Percentiles rank a stretch among this genome's conserved stretches.
phyloP scores from a whole-genome alignment of 2,888 invertebrate species.

The Ceriagrion tenellum region DNA sequence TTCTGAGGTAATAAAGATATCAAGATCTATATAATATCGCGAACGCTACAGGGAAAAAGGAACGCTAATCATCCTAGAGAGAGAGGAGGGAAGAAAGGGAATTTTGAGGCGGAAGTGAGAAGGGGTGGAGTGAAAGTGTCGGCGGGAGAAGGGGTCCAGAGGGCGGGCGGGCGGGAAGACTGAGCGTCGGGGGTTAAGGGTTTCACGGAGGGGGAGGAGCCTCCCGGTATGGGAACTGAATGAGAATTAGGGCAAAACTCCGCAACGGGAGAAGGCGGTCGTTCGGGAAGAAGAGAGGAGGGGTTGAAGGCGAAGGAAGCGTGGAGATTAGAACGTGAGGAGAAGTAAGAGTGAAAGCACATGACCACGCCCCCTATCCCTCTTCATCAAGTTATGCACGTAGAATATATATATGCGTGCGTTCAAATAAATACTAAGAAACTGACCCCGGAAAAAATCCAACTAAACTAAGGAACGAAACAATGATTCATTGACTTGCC shows the following conservation, averaged over 20 bases:
- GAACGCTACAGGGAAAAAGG: no score
- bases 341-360: background rate
- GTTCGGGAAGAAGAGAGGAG: background rate
- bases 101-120: background rate
- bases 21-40: no score
- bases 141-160: background rate
- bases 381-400: no score
- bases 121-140: background rate
- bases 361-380: background rate
- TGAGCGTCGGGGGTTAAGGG: background rate
- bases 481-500: no score
- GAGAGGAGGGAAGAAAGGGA: no score
- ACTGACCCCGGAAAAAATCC: no score
- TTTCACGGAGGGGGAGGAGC: background rate
- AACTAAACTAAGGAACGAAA: no score
- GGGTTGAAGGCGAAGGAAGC: background rate
- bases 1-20: no score
- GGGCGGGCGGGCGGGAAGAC: background rate
- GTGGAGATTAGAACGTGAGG: slow-evolving; percentile 1
- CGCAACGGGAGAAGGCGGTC: background rate
- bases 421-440: no score
- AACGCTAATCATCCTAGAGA: no score
- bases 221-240: background rate
- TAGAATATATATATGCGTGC: no score
- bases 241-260: slow-evolving; percentile 19